Conservation (phyloP, 1,140 invertebrate genomes). For the Drosophila takahashii region DNA sequence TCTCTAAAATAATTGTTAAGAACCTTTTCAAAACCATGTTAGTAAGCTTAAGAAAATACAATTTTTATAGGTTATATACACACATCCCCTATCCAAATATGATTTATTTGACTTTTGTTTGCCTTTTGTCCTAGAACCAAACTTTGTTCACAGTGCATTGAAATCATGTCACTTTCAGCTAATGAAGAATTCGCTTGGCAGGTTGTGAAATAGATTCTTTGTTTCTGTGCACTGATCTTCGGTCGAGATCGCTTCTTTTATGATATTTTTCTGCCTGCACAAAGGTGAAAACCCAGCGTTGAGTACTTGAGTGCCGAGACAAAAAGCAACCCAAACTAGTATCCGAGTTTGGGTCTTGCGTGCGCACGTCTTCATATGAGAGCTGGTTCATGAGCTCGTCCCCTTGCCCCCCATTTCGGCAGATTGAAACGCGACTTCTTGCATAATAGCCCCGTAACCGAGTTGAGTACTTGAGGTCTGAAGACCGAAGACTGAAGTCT, state of each 20-base stretch:
- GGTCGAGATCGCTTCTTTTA: constrained; percentile 23
- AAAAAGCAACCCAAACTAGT: constrained; percentile 35
- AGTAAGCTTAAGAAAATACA: too few species aligned
- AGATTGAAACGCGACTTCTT: constrained; percentile 69
- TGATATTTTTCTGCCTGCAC: constrained; percentile 34
- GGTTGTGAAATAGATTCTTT: constrained; percentile 46
- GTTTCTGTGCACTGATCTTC: constrained; percentile 27
- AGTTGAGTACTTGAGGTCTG: constrained; percentile 70
- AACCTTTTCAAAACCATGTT: too few species aligned
- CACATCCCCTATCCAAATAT: too few species aligned
- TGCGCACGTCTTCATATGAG: constrained; percentile 58
- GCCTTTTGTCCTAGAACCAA: neutral
- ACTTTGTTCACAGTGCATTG: constrained; percentile 6
- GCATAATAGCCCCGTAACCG: constrained; percentile 65
- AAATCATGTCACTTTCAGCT: constrained; percentile 41
- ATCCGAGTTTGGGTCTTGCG: constrained; percentile 45
- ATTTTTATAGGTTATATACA: too few species aligned
- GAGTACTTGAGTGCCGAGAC: constrained; percentile 48
- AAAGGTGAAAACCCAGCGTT: constrained; percentile 72
- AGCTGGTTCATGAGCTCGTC: constrained; percentile 60
- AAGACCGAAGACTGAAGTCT: constrained; percentile 30
- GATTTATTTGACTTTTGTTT: too few species aligned
- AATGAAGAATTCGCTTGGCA: constrained; percentile 28
- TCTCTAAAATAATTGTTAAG: too few species aligned
- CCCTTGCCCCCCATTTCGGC: constrained; percentile 18